Percentiles rank a stretch among this genome's conserved stretches.
These are phyloP conservation scores for Megaceryle alcyon DNA, from an alignment of 2,797 vertebrate species.

Conservation along the genomic window DNA sequence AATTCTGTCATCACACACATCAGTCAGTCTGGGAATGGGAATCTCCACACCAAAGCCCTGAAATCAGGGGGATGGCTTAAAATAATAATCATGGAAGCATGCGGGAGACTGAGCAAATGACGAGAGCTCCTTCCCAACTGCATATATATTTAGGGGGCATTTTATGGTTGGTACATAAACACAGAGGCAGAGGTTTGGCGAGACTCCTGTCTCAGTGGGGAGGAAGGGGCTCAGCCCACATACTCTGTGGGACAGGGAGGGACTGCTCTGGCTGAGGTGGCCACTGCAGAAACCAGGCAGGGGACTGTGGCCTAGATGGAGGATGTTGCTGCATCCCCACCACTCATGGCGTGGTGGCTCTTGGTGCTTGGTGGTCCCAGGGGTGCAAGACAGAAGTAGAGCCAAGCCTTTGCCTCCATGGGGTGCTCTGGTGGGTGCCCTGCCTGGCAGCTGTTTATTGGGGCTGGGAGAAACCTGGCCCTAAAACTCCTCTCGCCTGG, in stretches of 20 bases:
- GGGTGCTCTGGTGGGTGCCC: too few relatives aligned
- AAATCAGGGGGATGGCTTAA: background rate
- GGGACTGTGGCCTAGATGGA: background rate
- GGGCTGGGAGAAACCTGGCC: background rate
- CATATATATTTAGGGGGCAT: background rate
- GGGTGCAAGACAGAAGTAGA: background rate
- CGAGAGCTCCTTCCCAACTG: background rate
- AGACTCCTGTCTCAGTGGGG: accelerated
- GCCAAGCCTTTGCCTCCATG: accelerated
- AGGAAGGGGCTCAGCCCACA: background rate
- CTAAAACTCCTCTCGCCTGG: background rate
- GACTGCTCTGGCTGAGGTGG: accelerated
- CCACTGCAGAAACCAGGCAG: background rate
- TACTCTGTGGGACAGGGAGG: accelerated
- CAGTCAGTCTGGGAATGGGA: conserved; percentile 60
- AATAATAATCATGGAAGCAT: background rate
- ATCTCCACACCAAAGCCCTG: conserved; percentile 28
- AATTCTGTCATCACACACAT: conserved; percentile 33
- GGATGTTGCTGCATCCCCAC: accelerated
- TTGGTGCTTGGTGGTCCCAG: background rate
- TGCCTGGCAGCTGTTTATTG: background rate
- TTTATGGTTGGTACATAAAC: background rate
- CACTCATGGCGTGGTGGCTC: too few relatives aligned
- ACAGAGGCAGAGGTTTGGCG: accelerated
- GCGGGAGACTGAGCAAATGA: background rate